Base-by-base conservation (phyloP, 2,113 vertebrate genomes). In the Tricholaema leucomelas region DNA sequence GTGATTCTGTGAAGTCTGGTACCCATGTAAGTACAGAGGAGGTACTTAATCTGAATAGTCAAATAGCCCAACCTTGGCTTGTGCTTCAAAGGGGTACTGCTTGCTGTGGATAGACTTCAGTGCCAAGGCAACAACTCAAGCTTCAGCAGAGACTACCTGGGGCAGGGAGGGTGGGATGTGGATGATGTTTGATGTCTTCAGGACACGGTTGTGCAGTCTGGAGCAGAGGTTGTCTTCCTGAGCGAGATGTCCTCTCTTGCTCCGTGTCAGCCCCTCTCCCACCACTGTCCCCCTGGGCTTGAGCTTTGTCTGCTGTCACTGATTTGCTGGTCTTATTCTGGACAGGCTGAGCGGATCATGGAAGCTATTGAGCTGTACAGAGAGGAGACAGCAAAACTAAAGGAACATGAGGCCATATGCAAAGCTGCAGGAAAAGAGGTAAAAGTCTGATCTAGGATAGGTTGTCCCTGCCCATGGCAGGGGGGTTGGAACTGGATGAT, bases 341-440 rank as follows among this genome's bases (percentile, higher is more conserved):
- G 20, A 8, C 90, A 99, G 99, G 98, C 99, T 1, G 99, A 99
- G 96, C 97, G 97, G 72, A 98, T 99, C 96, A 99, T 99, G 99
- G 99, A 99, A 97, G 99, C 99, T 58, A 66, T 99, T 1, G 99
- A 99, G 88, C 97, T 99, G 3, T 98, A 98, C 86, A 97, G 98
- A 90, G 98, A 98, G 64, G 99, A 99, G 95, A 98, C 19, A 52
- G 97, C 96, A 78, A 99, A 98, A 94, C 87, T 98, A 86, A 98
- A 98, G 65, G 98, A 99, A 54, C 98, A 99, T 86, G 97, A 91
- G 89, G 98, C 97, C 23, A 97, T 98, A 50, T 99, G 99, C 92
- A 96, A 97, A 97, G 96, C 96, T 20, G 98, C 98, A 21, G 99
- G 98, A 58, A 99, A 99, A 96, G 97, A 99, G 98, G 99, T 99